Base-by-base conservation (phyloP, 2,797 vertebrate species). In the Parotocinclus haroldoi region DNA sequence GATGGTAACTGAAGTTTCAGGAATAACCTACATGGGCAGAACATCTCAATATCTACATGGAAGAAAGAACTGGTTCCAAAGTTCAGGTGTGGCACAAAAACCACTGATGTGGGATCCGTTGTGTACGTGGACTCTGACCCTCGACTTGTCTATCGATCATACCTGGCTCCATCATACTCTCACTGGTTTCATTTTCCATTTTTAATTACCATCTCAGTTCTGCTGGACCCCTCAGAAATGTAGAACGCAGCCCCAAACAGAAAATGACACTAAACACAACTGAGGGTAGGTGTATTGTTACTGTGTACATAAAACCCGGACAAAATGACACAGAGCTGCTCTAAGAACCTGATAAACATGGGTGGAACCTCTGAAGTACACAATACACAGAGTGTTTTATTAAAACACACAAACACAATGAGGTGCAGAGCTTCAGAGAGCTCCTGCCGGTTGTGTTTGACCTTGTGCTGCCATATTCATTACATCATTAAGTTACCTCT, bases 401-500 rank as follows among this genome's bases (percentile, higher is more conserved):
- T 73, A 79, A 78, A 72, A 58, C 12, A 18, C 62, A 63, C 18
- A 51, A 63, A 60, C 69, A 68, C 70, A 48, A 67, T 13, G 37
- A 70, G 45, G 45, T 59, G 46, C 68, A 17, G 53, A 64, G 53
- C 66, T 71, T 78, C 71, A 62, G 66, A 56, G 73, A 74, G 71
- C 78, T 67, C 71, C 72, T 50, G 61, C 74, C 52, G 62, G 69
- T 74, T 79, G 69, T 65, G 65, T 66, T 85, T 89, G 90, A 92
- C 89, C 90, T 92, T 92, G 90, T 76, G 65, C 81, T 85, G 72
- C 86, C 86, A 88, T 91, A 92, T 92, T 92, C 89, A 89, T 92
- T 92, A 90, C 90, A 90, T 91, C 89, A 91, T 91, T 91, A 89
- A 84, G 88, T 91, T 92, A 90, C 89, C 88, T 91, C 89, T 90